Base-by-base conservation (phyloP, 2,113 vertebrate species). In the Mungos mungo region DNA sequence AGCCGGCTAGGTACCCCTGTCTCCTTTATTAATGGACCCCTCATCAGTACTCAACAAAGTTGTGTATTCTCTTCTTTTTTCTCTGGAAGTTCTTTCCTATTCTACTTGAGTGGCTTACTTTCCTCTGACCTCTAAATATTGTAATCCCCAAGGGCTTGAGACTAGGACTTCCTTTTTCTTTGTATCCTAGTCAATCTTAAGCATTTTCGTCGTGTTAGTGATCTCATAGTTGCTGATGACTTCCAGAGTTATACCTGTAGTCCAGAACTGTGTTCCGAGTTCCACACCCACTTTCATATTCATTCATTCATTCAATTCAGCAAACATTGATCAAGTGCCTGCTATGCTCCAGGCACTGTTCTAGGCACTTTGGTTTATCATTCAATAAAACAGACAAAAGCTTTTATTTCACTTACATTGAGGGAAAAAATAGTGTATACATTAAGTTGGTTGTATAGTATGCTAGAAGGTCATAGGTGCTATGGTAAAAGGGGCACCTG, bases 271-370 rank as follows among this genome's bases (percentile, higher is more conserved):
- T 69, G n/a, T 15, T 95, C 35, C 41, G 13, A 74, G 29, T 83
- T 96, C 31, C 50, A 79, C 31, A 76, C 5, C 19, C 63, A 90
- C 8, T 84, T 86, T 31, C 29, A 18, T 29, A 80, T 80, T 57
- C 84, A 82, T 76, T 96, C 35, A 25, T 68, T 93, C 50, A 54
- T 54, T 54, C 52, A 54, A 54, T 54, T 54, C 16, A 77, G 69
- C 27, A 88, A 77, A 68, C 88, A 91, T 71, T 96, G 82, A n/a
- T 82, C 27, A 12, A 71, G 50, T 96, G 31, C 41, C 50, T 92
- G 52, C 41, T 83, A 2, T 76, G 13, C 25, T 8, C 45, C 57
- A 82, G 33, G 16, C 31, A 63, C 33, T 69, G 33, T 92, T 74
- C 27, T 57, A 92, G 76, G 47, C n/a, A 86, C 66, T 90, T 87